phyloP scores from a whole-genome alignment of 2,113 vertebrate genomes.

The Shinisaurus crocodilurus region DNA sequence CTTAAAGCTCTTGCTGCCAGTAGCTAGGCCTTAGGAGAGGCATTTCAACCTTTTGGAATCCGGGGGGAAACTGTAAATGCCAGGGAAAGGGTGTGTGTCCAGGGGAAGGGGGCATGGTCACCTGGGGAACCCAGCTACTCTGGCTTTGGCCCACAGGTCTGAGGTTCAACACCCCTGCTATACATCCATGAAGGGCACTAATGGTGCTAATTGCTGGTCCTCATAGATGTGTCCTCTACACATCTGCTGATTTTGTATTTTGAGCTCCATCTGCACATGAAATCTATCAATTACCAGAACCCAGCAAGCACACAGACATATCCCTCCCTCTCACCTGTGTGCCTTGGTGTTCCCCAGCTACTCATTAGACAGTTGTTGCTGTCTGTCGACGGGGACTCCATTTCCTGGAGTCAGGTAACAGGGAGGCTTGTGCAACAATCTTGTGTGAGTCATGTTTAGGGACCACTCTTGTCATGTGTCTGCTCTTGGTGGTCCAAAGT shows the following conservation, averaged over 20 bases:
- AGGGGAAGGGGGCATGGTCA: too few relatives aligned
- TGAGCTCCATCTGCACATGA: not conserved
- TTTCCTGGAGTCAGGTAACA: not conserved
- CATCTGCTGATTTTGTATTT: not conserved
- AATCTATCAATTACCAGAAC: not conserved
- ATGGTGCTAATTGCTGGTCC: not conserved
- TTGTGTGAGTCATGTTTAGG: not conserved
- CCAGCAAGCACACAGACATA: not conserved
- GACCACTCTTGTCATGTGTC: not conserved
- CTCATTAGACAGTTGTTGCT: not conserved
- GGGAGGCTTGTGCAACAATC: not conserved
- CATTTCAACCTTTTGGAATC: too few relatives aligned
- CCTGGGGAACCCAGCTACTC: too few relatives aligned
- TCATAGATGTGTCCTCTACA: not conserved
- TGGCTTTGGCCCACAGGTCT: too few relatives aligned
- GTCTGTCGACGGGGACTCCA: not conserved
- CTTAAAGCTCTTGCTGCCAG: too few relatives aligned
- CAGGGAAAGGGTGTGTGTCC: too few relatives aligned
- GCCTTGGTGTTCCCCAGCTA: slow-evolving; percentile 4
- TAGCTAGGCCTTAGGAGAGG: too few relatives aligned
- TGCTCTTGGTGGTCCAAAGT: not conserved
- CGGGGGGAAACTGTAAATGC: too few relatives aligned
- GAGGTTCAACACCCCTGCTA: not conserved
- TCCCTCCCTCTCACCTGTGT: not conserved
- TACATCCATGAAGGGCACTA: not conserved